phyloP scores from a whole-genome alignment of 2,113 vertebrate genomes.

The Poeciliopsis retropinna region DNA sequence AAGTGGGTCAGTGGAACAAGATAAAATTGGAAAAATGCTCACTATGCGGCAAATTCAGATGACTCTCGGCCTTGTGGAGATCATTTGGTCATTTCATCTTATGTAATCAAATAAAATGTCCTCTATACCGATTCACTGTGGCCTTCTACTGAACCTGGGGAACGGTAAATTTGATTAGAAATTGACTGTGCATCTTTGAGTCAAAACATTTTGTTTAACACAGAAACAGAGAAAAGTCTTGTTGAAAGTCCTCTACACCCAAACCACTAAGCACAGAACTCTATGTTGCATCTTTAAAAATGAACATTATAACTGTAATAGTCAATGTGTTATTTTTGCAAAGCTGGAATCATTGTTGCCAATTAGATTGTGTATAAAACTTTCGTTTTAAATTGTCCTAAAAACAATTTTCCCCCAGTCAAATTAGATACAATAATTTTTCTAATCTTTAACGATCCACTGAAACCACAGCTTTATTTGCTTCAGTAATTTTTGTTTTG shows the following conservation, averaged over 20 bases:
- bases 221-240: slow-evolving; percentile 12
- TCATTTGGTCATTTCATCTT: slow-evolving; percentile 22
- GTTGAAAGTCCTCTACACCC: slow-evolving; percentile 1
- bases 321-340: no score
- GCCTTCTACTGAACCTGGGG: slow-evolving; percentile 25
- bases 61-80: slow-evolving; percentile 18
- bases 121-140: slow-evolving; percentile 20
- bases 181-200: slow-evolving; percentile 9
- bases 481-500: no score
- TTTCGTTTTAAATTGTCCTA: no score
- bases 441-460: no score
- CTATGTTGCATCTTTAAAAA: no score
- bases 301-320: no score
- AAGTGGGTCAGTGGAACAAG: slow-evolving; percentile 59
- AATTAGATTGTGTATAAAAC: no score
- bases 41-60: slow-evolving; percentile 19
- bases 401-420: no score
- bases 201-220: slow-evolving; percentile 20
- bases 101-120: slow-evolving; percentile 40
- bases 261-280: background rate
- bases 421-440: no score
- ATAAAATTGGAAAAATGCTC: slow-evolving; percentile 36
- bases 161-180: slow-evolving; percentile 26
- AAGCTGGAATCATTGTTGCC: no score
- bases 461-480: no score